Evolutionary conservation across 2,113 vertebrate genomes (phyloP).

Genomic region (Danionella cerebrum): DNA sequence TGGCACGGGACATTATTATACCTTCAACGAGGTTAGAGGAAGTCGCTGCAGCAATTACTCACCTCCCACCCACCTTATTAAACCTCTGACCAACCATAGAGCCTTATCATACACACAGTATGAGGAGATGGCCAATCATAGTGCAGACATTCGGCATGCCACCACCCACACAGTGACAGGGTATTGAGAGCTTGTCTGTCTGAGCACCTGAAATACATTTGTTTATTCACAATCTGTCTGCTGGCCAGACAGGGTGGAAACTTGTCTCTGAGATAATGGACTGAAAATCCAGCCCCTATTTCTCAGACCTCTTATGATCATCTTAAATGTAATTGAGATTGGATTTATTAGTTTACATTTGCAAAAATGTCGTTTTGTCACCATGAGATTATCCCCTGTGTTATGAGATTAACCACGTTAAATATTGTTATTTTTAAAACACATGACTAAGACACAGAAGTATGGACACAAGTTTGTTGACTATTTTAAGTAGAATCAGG

Average conservation of each 20-base stretch:
- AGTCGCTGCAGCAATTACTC: slow-evolving; percentile 73
- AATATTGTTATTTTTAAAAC: too few species aligned
- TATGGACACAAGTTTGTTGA: too few species aligned
- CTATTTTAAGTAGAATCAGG: too few species aligned
- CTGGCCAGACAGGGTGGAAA: slow-evolving; percentile 46
- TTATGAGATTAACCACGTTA: too few species aligned
- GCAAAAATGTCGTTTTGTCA: too few species aligned
- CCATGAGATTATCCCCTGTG: too few species aligned
- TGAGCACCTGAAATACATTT: slow-evolving; percentile 66
- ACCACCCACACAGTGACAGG: slow-evolving; percentile 71
- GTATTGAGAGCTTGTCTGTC: slow-evolving; percentile 62
- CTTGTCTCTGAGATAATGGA: slow-evolving; percentile 7
- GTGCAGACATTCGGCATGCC: slow-evolving; percentile 53
- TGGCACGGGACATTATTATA: slow-evolving; percentile 52
- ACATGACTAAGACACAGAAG: too few species aligned
- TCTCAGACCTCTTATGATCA: too few species aligned
- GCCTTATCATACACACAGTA: slow-evolving; percentile 54
- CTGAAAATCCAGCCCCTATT: too few species aligned
- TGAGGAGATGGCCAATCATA: slow-evolving; percentile 56
- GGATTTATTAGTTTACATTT: too few species aligned
- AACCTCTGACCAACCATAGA: slow-evolving; percentile 71
- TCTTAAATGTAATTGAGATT: too few species aligned
- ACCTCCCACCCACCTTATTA: slow-evolving; percentile 76
- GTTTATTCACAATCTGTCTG: slow-evolving; percentile 60
- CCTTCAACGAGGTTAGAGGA: slow-evolving; percentile 57